These are phyloP conservation scores for Byasa hedistus DNA, from an alignment of 2,888 invertebrate genomes.

Conservation along the genomic window DNA sequence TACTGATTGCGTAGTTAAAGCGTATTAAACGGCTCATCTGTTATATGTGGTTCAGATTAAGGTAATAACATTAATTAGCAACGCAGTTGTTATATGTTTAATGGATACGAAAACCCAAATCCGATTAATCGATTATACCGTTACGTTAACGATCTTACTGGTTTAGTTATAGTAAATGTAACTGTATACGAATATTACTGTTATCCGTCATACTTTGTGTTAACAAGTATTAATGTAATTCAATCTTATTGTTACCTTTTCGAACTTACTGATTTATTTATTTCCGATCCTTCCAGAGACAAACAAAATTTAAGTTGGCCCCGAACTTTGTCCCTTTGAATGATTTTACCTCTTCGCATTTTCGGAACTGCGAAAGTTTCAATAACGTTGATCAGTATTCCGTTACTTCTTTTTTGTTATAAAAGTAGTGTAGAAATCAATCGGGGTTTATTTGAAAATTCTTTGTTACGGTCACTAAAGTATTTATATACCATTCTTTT, in stretches of 20 bases:
- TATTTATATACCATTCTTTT: background rate
- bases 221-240: background rate
- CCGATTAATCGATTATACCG: conserved; percentile 2
- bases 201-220: background rate
- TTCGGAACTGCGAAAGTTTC: background rate
- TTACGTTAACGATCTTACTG: background rate
- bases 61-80: conserved; percentile 13
- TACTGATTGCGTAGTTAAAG: background rate
- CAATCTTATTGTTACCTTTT: background rate
- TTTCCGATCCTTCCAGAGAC: background rate
- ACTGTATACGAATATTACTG: background rate
- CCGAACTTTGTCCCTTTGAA: background rate
- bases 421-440: background rate
- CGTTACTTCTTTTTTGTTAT: conserved; percentile 1
- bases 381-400: background rate
- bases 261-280: background rate
- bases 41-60: conserved; percentile 1
- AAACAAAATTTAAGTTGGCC: background rate
- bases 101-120: conserved; percentile 6
- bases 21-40: background rate
- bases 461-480: background rate
- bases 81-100: conserved; percentile 12
- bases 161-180: background rate
- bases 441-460: background rate
- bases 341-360: background rate